These are phyloP conservation scores for Drosophila macrospina DNA, from an alignment of 2,888 invertebrate species.

Conservation along the genomic window DNA sequence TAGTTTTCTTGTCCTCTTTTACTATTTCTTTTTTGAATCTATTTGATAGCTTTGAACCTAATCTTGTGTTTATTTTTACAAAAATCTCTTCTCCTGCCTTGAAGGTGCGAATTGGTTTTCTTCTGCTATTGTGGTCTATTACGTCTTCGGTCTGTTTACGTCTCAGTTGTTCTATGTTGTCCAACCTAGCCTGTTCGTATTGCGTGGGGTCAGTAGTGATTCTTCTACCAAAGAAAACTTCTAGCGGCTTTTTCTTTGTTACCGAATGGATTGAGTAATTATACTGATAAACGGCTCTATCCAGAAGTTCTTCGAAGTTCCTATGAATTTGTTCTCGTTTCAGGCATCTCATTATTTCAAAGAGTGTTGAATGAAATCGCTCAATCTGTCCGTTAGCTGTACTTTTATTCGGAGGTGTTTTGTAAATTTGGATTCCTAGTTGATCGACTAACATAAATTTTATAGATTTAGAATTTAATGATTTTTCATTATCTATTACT, in stretches of 20 bases:
- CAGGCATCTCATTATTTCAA: neutral
- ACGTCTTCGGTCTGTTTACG: neutral
- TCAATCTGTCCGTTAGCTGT: conserved; percentile 12
- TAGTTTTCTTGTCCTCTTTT: too few relatives aligned
- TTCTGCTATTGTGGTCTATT: too few relatives aligned
- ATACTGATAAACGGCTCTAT: conserved; percentile 1
- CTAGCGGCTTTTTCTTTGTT: conserved; percentile 1
- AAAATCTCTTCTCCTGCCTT: too few relatives aligned
- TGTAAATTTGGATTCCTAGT: neutral
- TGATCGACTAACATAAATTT: neutral
- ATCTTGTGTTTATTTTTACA: too few relatives aligned
- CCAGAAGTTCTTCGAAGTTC: neutral
- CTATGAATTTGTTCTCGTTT: neutral
- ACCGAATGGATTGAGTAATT: conserved; percentile 6
- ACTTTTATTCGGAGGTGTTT: conserved; percentile 12
- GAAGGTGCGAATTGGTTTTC: too few relatives aligned
- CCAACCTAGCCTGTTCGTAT: neutral
- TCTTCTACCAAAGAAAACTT: conserved; percentile 3
- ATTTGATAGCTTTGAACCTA: too few relatives aligned
- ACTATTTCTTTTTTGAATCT: too few relatives aligned
- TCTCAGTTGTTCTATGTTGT: too few relatives aligned
- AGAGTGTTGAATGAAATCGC: conserved; percentile 4
- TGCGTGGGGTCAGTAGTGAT: neutral
- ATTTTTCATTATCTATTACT: conserved; percentile 8
- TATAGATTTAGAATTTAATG: neutral